A percentile compares a stretch with the other conserved stretches of the same genome.
phyloP scores from a whole-genome alignment of 1,140 invertebrate species.

The Bombus ignitus region DNA sequence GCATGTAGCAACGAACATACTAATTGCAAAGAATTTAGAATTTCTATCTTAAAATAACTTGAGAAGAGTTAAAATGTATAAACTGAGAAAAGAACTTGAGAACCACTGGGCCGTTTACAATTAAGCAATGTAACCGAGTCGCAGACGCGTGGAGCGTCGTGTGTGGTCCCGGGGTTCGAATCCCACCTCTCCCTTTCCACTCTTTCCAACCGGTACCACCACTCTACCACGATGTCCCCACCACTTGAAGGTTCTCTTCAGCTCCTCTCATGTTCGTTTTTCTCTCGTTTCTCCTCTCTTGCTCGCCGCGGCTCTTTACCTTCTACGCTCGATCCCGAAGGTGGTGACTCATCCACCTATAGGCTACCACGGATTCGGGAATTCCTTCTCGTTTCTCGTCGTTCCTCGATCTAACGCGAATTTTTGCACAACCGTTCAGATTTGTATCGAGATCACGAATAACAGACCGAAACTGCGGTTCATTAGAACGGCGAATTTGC shows the following conservation, averaged over 20 bases:
- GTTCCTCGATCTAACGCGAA: constrained; percentile 48
- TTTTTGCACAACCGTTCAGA: constrained; percentile 25
- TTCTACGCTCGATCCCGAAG: constrained; percentile 57
- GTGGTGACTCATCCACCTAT: constrained; percentile 73
- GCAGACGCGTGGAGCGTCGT: constrained; percentile 82
- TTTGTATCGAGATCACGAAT: constrained; percentile 47
- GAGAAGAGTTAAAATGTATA: background rate
- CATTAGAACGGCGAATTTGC: background rate
- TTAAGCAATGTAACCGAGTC: constrained; percentile 83
- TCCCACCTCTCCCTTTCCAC: constrained; percentile 77
- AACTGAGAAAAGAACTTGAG: constrained; percentile 64
- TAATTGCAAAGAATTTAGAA: background rate
- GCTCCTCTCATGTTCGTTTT: constrained; percentile 53
- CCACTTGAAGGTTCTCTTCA: constrained; percentile 62
- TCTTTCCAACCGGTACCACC: constrained; percentile 70
- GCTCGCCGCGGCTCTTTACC: constrained; percentile 62
- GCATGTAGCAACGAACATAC: background rate
- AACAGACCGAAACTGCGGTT: background rate
- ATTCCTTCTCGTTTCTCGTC: constrained; percentile 67
- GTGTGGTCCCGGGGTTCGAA: constrained; percentile 80
- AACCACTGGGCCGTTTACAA: constrained; percentile 81
- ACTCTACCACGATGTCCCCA: constrained; percentile 53
- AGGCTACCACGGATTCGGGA: constrained; percentile 69
- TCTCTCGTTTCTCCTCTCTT: constrained; percentile 52
- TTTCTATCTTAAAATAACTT: background rate